These are phyloP conservation scores for Latheticus oryzae DNA, from an alignment of 2,888 invertebrate genomes.

Conservation along the genomic window DNA sequence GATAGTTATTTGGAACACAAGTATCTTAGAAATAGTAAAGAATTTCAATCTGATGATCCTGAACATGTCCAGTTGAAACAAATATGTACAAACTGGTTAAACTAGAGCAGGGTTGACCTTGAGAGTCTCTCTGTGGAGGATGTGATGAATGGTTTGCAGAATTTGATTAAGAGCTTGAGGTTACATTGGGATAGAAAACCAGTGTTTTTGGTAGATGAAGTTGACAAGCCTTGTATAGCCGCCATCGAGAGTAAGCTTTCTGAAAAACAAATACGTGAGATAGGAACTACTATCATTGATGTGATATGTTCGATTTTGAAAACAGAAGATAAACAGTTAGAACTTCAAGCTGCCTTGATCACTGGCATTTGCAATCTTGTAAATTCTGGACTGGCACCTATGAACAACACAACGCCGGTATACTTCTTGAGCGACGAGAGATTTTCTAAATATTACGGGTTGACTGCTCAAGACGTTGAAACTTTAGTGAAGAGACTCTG, in stretches of 20 bases:
- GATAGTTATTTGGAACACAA: constrained; percentile 14
- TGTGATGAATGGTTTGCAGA: constrained; percentile 21
- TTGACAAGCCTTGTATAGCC: constrained; percentile 30
- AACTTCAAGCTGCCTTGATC: constrained; percentile 23
- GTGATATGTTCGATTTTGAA: constrained; percentile 28
- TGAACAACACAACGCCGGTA: constrained; percentile 26
- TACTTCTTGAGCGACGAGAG: constrained; percentile 25
- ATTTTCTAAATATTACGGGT: constrained; percentile 34
- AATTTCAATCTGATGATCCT: constrained; percentile 19
- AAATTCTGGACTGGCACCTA: constrained; percentile 22
- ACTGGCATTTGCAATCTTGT: constrained; percentile 27
- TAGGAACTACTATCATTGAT: constrained; percentile 26
- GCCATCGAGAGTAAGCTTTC: constrained; percentile 15
- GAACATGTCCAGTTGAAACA: constrained; percentile 13
- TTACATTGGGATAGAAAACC: constrained; percentile 15
- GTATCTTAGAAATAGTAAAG: constrained; percentile 23
- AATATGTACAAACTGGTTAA: constrained; percentile 16
- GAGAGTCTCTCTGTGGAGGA: constrained; percentile 8
- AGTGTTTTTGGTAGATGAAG: constrained; percentile 24
- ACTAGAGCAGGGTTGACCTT: constrained; percentile 17
- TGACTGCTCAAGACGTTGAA: constrained; percentile 30
- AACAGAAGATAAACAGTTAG: constrained; percentile 14
- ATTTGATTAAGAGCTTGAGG: constrained; percentile 30
- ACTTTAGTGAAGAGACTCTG: constrained; percentile 27
- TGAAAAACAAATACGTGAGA: constrained; percentile 21